These are phyloP conservation scores for Sander vitreus DNA, from an alignment of 2,113 vertebrate species.

Conservation along the genomic window DNA sequence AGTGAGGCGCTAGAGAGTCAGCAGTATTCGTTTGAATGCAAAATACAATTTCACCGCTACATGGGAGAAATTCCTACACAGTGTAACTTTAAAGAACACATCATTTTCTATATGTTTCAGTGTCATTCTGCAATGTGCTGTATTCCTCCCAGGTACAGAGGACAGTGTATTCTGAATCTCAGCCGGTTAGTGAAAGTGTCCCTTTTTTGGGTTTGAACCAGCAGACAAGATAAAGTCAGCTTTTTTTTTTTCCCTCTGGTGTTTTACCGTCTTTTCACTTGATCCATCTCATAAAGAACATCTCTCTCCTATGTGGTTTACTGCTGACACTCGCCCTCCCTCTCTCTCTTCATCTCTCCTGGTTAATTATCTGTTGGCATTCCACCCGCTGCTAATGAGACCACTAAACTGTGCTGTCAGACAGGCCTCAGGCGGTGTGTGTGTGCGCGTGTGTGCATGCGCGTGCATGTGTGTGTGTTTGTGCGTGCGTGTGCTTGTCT, in stretches of 20 bases:
- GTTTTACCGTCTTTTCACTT: slow-evolving; percentile 43
- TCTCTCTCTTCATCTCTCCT: slow-evolving; percentile 70
- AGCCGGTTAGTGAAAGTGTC: slow-evolving; percentile 32
- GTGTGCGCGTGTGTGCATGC: slow-evolving; percentile 14
- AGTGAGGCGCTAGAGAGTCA: no score
- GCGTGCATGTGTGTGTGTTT: slow-evolving; percentile 6
- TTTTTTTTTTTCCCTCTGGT: slow-evolving; percentile 1
- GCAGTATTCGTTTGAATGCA: no score
- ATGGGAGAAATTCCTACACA: no score
- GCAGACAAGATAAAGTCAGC: neutral
- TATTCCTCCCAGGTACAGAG: neutral
- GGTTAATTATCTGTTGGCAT: slow-evolving; percentile 80
- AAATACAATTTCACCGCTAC: no score
- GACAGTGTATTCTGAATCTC: neutral
- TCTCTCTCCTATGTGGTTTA: slow-evolving; percentile 55
- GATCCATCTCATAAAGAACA: slow-evolving; percentile 35
- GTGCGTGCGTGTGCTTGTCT: slow-evolving; percentile 22
- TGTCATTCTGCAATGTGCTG: no score
- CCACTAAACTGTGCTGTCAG: slow-evolving; percentile 81
- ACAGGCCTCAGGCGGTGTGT: slow-evolving; percentile 62
- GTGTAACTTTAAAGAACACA: no score
- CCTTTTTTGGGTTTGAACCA: neutral
- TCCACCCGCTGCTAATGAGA: slow-evolving; percentile 80
- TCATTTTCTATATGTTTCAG: no score
- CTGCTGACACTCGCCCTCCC: slow-evolving; percentile 56